Evolutionary conservation across 1,140 invertebrate genomes (phyloP).

Genomic region (Dermatophagoides farinae): DNA sequence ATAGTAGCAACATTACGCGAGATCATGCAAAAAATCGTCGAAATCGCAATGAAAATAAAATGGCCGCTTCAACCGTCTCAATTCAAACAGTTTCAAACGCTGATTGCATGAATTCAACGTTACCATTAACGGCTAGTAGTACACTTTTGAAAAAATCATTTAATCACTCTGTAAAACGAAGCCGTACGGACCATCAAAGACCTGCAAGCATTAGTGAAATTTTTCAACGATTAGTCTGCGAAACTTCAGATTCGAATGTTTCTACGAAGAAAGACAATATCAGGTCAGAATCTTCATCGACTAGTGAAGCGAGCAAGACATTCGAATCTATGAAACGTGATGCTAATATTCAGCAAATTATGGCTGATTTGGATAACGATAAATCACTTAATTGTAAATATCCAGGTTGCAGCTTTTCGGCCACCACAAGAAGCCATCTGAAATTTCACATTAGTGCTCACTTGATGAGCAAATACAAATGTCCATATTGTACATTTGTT

Average conservation of each 20-base stretch:
- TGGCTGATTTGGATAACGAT: neutral
- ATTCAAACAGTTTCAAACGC: neutral
- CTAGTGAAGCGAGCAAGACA: too few species aligned
- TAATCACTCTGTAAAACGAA: neutral
- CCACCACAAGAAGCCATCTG: neutral
- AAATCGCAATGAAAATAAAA: neutral
- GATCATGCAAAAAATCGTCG: neutral
- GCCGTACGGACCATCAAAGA: neutral
- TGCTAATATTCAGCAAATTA: neutral
- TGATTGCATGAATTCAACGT: neutral
- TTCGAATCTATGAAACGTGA: too few species aligned
- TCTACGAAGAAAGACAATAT: too few species aligned
- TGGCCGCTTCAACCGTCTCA: neutral
- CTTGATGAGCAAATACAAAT: slow-evolving; percentile 8
- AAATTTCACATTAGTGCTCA: slow-evolving; percentile 10
- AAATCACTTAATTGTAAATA: slow-evolving; percentile 1
- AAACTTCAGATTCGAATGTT: neutral
- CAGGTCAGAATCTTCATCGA: too few species aligned
- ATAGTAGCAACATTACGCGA: neutral
- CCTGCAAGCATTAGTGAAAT: neutral
- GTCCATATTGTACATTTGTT: slow-evolving; percentile 11
- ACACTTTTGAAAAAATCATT: neutral
- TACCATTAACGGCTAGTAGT: neutral
- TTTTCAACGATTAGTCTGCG: neutral
- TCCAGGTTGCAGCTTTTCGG: slow-evolving; percentile 5